Percentiles rank a stretch among this genome's conserved stretches.
phyloP scores from a whole-genome alignment of 1,140 invertebrate genomes.

The Bathynomus jamesi region DNA sequence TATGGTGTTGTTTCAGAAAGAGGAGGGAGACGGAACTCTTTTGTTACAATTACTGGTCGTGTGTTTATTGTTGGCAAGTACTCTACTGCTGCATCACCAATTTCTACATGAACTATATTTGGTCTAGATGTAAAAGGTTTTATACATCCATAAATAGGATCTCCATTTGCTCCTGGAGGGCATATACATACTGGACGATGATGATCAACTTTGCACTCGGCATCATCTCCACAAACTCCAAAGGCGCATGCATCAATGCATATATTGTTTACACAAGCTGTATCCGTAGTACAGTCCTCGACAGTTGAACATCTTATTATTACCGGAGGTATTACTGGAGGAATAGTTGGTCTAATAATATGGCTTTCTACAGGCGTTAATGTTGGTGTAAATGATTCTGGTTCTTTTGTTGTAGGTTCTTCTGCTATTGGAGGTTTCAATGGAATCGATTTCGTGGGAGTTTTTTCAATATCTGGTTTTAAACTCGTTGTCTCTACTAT shows the following conservation, averaged over 20 bases:
- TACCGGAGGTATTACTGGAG: slow-evolving; percentile 16
- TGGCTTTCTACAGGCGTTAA: slow-evolving; percentile 61
- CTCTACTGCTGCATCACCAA: too few relatives aligned
- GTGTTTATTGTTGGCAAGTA: too few relatives aligned
- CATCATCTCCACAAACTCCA: slow-evolving; percentile 63
- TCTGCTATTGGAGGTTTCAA: slow-evolving; percentile 54
- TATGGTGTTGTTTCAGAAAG: too few relatives aligned
- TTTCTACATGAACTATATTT: too few relatives aligned
- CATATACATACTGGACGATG: slow-evolving; percentile 46
- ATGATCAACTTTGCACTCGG: slow-evolving; percentile 64
- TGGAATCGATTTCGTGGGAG: slow-evolving; percentile 18
- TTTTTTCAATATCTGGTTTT: slow-evolving; percentile 35
- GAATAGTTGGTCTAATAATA: slow-evolving; percentile 60
- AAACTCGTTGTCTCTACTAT: slow-evolving; percentile 25
- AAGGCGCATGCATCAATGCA: slow-evolving; percentile 49
- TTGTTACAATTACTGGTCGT: too few relatives aligned
- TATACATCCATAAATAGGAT: slow-evolving; percentile 3
- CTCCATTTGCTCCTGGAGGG: slow-evolving; percentile 5
- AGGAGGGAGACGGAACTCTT: too few relatives aligned
- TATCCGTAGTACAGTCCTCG: slow-evolving; percentile 35
- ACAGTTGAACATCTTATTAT: slow-evolving; percentile 31
- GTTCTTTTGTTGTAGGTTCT: slow-evolving; percentile 47
- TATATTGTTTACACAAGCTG: slow-evolving; percentile 32
- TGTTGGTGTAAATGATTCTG: neutral
- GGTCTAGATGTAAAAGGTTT: neutral